Base-by-base conservation (phyloP, 2,797 vertebrate species). In the Trematomus bernacchii region DNA sequence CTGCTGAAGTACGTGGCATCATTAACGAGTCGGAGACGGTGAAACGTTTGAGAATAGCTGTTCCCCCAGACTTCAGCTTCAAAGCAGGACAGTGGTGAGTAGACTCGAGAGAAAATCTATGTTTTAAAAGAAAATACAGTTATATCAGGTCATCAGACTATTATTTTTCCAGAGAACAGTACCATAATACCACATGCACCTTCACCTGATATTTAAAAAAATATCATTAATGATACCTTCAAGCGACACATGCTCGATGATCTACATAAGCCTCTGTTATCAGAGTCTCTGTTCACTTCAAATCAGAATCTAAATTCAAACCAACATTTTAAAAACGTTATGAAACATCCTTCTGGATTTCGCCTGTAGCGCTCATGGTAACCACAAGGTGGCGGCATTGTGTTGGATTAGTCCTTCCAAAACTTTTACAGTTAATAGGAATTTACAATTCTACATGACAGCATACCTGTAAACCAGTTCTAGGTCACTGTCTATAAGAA, bases 1-100 rank as follows among this genome's bases (percentile, higher is more conserved):
- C 95, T 10, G 98, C 97, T 44, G 94, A 93, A 90, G 96, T 99
- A 11, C 97, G 96, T 91, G 96, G 95, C 59, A 94, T 96, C 66
- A 74, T 78, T 4, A 73, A 67, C 0, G 98, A 98, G 84, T 98
- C 98, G 0, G 93, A 96, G 0, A 94, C 91, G 0, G 98, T 99
- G 59, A 99, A 96, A 92, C 96, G 96, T n/a, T 89, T 99, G 57
- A 92, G 94, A 52, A 79, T 99, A 88, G 89, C 95, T 0, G 80
- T 99, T 4, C 93, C 96, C 76, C 95, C 94, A 52, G 94, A 97
- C 46, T 99, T 99, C 84, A 94, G 88, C 71, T 99, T 99, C 90
- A 97, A 96, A 92, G 97, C 98, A 11, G 98, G 98, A 87, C 98
- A 99, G 76, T 99, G 98, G 98, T 99, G 91, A 97, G 97, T 90